A percentile compares a stretch with the other conserved stretches of the same genome.
Evolutionary conservation across 2,113 vertebrate genomes (phyloP).

Genomic region (Rhineura floridana): DNA sequence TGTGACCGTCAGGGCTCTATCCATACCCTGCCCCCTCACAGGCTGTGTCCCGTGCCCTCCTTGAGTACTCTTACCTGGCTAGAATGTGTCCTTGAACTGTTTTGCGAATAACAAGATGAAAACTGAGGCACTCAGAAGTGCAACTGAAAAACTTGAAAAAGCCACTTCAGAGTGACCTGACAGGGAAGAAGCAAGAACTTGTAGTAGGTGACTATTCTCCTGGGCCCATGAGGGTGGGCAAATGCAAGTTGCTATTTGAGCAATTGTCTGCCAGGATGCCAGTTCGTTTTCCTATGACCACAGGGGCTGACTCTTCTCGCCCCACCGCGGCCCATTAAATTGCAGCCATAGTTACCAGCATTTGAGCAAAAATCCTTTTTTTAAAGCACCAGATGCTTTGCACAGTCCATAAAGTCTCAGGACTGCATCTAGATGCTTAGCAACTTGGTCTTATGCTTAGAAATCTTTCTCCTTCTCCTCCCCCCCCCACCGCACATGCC

Average conservation of each 20-base stretch:
- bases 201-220: not conserved
- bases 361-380: not conserved
- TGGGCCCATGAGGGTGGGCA: not conserved
- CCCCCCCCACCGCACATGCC: not conserved
- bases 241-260: not conserved
- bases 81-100: too few species aligned
- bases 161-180: not conserved
- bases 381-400: not conserved
- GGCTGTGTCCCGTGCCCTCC: too few species aligned
- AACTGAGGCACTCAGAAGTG: too few species aligned
- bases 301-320: not conserved
- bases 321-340: not conserved
- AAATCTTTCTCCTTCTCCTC: not conserved
- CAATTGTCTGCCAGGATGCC: not conserved
- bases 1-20: too few species aligned
- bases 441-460: not conserved
- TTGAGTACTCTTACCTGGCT: too few species aligned
- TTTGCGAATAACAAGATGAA: not conserved
- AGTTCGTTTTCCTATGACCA: not conserved
- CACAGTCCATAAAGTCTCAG: not conserved
- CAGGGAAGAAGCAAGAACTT: not conserved
- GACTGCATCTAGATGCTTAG: not conserved
- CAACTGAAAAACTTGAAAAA: not conserved
- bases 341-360: not conserved
- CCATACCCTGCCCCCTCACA: too few species aligned